Conservation (phyloP, 2,797 vertebrate genomes). For the Miopithecus talapoin region DNA sequence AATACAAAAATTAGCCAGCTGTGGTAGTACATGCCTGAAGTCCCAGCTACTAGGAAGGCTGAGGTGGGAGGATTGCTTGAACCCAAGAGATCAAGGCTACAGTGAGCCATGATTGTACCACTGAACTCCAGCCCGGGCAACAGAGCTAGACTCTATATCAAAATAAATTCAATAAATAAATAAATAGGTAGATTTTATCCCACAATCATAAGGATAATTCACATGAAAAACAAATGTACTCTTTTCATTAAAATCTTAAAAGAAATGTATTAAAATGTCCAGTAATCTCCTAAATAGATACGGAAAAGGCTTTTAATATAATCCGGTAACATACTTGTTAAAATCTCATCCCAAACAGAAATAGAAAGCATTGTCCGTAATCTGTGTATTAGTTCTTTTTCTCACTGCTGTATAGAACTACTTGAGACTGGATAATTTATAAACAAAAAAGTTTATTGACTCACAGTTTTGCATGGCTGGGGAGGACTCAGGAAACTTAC, state of each 20-base stretch:
- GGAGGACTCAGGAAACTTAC: not conserved
- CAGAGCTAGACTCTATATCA: not conserved
- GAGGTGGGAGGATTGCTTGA: not conserved
- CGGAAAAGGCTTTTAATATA: not conserved
- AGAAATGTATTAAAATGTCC: not conserved
- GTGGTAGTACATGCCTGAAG: not conserved
- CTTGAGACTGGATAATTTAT: not conserved
- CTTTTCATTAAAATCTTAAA: not conserved
- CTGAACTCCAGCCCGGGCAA: not conserved
- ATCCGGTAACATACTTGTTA: not conserved
- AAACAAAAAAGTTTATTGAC: not conserved
- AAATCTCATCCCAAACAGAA: not conserved
- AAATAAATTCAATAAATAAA: not conserved
- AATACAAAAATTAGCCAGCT: not conserved
- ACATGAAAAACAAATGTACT: not conserved
- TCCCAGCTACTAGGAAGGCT: not conserved
- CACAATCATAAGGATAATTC: not conserved
- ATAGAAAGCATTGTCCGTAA: not conserved
- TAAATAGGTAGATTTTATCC: not conserved
- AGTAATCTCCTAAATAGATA: not conserved
- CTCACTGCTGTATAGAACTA: not conserved
- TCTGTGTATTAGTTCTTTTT: not conserved
- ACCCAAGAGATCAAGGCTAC: not conserved
- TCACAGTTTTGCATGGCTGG: not conserved
- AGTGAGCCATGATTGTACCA: not conserved